phyloP scores from a whole-genome alignment of 2,888 invertebrate species.

The Patella caerulea region DNA sequence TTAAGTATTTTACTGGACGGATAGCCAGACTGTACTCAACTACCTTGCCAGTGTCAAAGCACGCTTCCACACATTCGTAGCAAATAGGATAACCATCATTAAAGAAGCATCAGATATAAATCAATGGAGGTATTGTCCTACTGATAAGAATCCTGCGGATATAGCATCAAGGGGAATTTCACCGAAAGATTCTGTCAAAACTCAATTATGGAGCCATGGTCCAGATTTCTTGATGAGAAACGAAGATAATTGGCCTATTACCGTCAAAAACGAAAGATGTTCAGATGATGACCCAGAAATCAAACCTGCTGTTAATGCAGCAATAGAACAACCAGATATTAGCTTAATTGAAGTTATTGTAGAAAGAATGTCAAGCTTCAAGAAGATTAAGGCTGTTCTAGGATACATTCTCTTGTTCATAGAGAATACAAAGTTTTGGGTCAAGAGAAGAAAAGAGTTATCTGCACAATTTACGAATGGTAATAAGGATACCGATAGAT shows the following conservation, averaged over 20 bases:
- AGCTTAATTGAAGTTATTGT: background rate
- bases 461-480: background rate
- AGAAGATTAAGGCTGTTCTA: background rate
- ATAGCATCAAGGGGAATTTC: conserved; percentile 11
- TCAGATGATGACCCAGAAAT: background rate
- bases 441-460: background rate
- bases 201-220: background rate
- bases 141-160: conserved; percentile 11
- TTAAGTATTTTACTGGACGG: no score
- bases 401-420: background rate
- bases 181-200: background rate
- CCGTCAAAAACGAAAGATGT: background rate
- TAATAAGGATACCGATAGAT: no score
- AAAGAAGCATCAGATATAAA: conserved; percentile 10
- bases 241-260: conserved; percentile 3
- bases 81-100: no score
- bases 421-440: background rate
- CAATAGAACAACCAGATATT: no score
- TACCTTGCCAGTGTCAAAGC: no score
- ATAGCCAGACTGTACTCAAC: no score
- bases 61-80: no score
- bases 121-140: conserved; percentile 9
- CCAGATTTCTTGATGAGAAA: conserved; percentile 2
- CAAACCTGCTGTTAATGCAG: conserved; percentile 4
- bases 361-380: background rate